phyloP scores from a whole-genome alignment of 1,140 invertebrate genomes.

The Drosophila aff. region DNA sequence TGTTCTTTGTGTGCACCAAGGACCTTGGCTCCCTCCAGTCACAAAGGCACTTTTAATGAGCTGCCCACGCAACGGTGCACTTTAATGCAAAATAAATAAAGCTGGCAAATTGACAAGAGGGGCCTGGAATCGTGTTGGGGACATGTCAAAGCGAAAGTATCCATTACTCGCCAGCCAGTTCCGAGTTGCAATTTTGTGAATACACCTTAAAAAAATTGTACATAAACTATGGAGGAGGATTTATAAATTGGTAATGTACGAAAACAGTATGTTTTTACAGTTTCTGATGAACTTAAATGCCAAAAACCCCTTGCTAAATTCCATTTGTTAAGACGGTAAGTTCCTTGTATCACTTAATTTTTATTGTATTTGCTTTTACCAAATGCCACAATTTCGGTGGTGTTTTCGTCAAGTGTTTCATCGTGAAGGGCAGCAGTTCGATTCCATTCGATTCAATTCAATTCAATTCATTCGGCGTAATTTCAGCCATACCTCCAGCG shows the following conservation, averaged over 20 bases:
- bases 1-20: slow-evolving; percentile 47
- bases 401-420: slow-evolving; percentile 1
- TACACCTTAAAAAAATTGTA: background rate
- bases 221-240: background rate
- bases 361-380: too few relatives aligned
- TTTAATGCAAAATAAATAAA: slow-evolving; percentile 79
- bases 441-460: slow-evolving; percentile 32
- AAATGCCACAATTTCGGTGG: background rate
- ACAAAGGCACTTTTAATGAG: slow-evolving; percentile 80
- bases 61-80: slow-evolving; percentile 72
- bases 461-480: slow-evolving; percentile 48
- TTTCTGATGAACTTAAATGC: background rate
- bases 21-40: slow-evolving; percentile 7
- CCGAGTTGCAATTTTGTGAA: slow-evolving; percentile 30
- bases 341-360: too few relatives aligned
- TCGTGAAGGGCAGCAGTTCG: slow-evolving; percentile 24
- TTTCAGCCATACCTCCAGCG: slow-evolving; percentile 39
- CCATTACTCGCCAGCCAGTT: slow-evolving; percentile 37
- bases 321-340: background rate
- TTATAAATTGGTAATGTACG: background rate
- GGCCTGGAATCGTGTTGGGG: background rate
- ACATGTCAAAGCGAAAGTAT: slow-evolving; percentile 49
- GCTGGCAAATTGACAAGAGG: slow-evolving; percentile 52
- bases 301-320: background rate
- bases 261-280: background rate